Conservation (phyloP, 2,888 invertebrate genomes). For the Blera fallax region DNA sequence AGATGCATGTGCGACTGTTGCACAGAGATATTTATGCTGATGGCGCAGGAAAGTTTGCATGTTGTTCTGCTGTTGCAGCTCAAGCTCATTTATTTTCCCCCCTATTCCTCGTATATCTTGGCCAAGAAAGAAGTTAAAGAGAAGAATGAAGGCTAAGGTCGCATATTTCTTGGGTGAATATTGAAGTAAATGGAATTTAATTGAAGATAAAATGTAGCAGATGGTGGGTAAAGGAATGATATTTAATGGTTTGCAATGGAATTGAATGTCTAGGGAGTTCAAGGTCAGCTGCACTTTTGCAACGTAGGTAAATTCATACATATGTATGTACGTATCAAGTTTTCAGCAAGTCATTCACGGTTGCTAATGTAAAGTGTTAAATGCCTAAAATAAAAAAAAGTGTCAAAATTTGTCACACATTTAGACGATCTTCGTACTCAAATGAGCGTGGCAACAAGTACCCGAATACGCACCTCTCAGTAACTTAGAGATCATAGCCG, state of each 20-base stretch:
- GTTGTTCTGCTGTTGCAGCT: conserved; percentile 21
- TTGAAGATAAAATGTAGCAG: conserved; percentile 8
- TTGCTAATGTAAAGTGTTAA: too few relatives aligned
- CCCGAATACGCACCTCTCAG: too few relatives aligned
- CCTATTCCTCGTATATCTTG: conserved; percentile 16
- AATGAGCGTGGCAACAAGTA: too few relatives aligned
- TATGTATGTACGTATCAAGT: too few relatives aligned
- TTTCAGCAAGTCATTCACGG: too few relatives aligned
- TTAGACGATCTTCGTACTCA: too few relatives aligned
- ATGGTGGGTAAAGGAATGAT: neutral
- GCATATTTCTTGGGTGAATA: conserved; percentile 40
- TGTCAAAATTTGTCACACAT: too few relatives aligned
- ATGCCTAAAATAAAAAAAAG: too few relatives aligned
- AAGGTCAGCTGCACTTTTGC: too few relatives aligned
- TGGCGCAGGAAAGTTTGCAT: conserved; percentile 44
- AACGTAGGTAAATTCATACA: too few relatives aligned
- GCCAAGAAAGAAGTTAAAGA: conserved; percentile 7
- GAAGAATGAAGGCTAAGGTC: conserved; percentile 13
- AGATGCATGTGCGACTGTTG: conserved; percentile 33
- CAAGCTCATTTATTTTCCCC: conserved; percentile 41
- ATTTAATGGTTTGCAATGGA: neutral
- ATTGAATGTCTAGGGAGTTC: too few relatives aligned
- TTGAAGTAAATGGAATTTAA: conserved; percentile 45
- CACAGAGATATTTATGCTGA: conserved; percentile 31
- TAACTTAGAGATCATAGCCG: too few relatives aligned